Percentiles rank a stretch among this genome's conserved stretches.
Conservation (phyloP, 2,797 vertebrate genomes). For the Cirrhinus mrigala region DNA sequence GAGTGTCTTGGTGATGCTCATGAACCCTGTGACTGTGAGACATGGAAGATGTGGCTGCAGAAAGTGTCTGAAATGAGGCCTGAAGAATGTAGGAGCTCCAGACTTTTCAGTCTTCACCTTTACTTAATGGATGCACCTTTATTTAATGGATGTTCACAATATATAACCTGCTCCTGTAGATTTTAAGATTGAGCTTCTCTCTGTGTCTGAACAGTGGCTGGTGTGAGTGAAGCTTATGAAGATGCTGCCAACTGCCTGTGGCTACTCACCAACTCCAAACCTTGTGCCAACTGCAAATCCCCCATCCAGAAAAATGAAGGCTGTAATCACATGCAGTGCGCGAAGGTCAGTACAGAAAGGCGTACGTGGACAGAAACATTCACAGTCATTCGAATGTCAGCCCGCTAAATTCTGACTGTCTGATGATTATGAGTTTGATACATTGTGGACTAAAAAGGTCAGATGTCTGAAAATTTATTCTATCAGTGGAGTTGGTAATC, state of each 20-base stretch:
- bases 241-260: constrained; percentile 98
- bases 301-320: constrained; percentile 99
- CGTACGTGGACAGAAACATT: background rate
- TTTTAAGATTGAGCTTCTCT: constrained; percentile 13
- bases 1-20: constrained; percentile 97
- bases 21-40: constrained; percentile 96
- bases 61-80: constrained; percentile 96
- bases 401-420: background rate
- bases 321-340: constrained; percentile 99
- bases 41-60: constrained; percentile 95
- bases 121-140: background rate
- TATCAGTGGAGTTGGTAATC: background rate
- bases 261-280: constrained; percentile 94
- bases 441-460: background rate
- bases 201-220: constrained; percentile 84
- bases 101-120: background rate
- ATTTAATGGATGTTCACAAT: background rate
- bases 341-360: constrained; percentile 78
- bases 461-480: background rate
- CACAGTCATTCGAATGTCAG: background rate
- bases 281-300: constrained; percentile 97
- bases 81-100: constrained; percentile 86
- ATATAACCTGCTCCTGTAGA: too few relatives aligned
- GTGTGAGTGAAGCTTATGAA: constrained; percentile 95
- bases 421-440: background rate